Evolutionary conservation across 2,888 invertebrate species (phyloP), one percentile per base, ranked within the genome.

Genomic region (Chaitophorus viminalis): DNA sequence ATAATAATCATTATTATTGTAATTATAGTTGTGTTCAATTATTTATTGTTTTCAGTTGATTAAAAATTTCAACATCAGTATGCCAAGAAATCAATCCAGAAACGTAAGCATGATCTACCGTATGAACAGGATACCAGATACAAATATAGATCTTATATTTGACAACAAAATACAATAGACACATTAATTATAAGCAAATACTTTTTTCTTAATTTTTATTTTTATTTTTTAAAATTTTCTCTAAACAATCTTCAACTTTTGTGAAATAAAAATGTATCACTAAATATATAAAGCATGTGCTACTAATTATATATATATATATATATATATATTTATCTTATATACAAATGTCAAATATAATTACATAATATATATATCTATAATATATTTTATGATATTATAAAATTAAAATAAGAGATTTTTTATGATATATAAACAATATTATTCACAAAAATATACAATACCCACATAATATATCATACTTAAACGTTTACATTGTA

Each of bases 41-140:
- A 46, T 46, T 29, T 54, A 78, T 89, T 82, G 68, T 84, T 91
- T 91, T 89, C 89, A 92, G 92, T 91, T 92, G 81, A 89, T 92
- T 86, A 90, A 90, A 75, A 90, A 90, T 31, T 92, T 91, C 84
- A 83, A 90, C 36, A 82, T 92, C 33, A 84, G 33, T 60, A 70
- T 86, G 54, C 72, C 86, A 65, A 90, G 90, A 89, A 89, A 90
- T 39, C 90, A 89, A 21, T 88, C 90, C 18, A 89, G 84, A 70
- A 89, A 91, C 60, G 90, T 92, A 52, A 91, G 91, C 36, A 92
- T 92, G 91, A 90, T 92, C 8, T 92, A 91, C 89, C 90, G 92
- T 74, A 91, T 92, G 91, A 92, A 92, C 88, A 90, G 92, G 77
- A 91, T 92, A 54, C 92, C 92, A 14, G 92, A 92, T 77, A 90